Evolutionary conservation across 1,140 invertebrate genomes (phyloP).

Genomic region (Trichoplusia ni): DNA sequence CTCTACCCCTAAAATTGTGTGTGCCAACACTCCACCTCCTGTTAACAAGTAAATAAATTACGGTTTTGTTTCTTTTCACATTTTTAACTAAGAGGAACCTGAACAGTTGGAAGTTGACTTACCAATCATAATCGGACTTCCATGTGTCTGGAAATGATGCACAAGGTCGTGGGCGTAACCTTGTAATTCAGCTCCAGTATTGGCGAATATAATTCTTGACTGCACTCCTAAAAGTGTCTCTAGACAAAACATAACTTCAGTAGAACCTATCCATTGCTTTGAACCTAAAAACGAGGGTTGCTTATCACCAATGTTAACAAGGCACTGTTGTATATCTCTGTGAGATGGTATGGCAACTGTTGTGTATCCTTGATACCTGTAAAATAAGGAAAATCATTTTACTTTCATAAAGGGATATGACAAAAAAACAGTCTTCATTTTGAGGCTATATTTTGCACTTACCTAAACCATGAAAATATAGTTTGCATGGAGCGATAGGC

Average conservation of each 20-base stretch:
- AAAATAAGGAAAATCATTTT: constrained; percentile 9
- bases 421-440: background rate
- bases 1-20: constrained; percentile 98
- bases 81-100: too few species aligned
- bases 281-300: constrained; percentile 93
- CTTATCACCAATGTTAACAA: constrained; percentile 98
- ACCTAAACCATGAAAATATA: constrained; percentile 97
- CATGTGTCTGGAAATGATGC: constrained; percentile 95
- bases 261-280: constrained; percentile 98
- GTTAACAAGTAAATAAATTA: constrained; percentile 43
- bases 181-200: constrained; percentile 92
- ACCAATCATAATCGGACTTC: constrained; percentile 99
- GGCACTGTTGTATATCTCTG: constrained; percentile 94
- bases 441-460: constrained; percentile 36
- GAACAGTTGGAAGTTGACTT: constrained; percentile 42
- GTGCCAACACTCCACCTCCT: constrained; percentile 98
- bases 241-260: constrained; percentile 96
- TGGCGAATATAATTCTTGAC: constrained; percentile 92
- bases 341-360: constrained; percentile 91
- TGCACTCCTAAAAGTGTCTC: constrained; percentile 90
- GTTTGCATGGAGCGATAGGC: constrained; percentile 99
- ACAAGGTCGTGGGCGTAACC: constrained; percentile 90
- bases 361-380: constrained; percentile 95
- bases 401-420: background rate
- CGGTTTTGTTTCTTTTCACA: too few species aligned